phyloP scores from a whole-genome alignment of 2,888 invertebrate genomes.

The Terebella lapidaria region DNA sequence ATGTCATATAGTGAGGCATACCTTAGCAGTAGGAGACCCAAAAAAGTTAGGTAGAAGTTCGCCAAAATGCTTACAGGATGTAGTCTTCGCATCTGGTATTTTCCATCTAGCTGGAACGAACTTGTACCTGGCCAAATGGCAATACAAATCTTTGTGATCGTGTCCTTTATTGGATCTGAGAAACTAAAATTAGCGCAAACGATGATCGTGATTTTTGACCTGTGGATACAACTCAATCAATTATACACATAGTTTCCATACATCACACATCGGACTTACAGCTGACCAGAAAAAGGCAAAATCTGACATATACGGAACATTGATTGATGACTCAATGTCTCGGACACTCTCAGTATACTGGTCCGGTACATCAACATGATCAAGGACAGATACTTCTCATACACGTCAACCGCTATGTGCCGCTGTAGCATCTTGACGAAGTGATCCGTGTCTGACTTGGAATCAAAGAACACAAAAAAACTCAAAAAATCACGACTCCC shows the following conservation, averaged over 20 bases:
- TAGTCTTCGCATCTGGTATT: slow-evolving; percentile 80
- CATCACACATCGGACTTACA: no score
- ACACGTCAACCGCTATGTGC: slow-evolving; percentile 70
- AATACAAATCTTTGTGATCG: slow-evolving; percentile 39
- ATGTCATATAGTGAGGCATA: no score
- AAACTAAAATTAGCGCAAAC: slow-evolving; percentile 21
- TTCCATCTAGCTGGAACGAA: slow-evolving; percentile 78
- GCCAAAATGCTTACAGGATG: slow-evolving; percentile 81
- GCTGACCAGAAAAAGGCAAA: no score
- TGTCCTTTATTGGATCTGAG: slow-evolving; percentile 23
- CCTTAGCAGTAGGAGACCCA: slow-evolving; percentile 67
- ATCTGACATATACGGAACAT: no score
- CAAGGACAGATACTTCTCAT: slow-evolving; percentile 73
- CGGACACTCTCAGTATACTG: no score
- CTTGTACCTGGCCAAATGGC: slow-evolving; percentile 61
- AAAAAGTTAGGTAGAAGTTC: slow-evolving; percentile 77
- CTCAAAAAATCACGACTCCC: no score
- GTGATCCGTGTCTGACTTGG: slow-evolving; percentile 70
- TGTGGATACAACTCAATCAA: no score
- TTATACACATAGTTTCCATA: no score
- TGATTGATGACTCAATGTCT: no score
- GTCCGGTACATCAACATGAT: slow-evolving; percentile 64
- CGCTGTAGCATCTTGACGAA: slow-evolving; percentile 72
- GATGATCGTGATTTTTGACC: not conserved
- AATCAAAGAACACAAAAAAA: no score